Base-by-base conservation (phyloP, 2,888 invertebrate genomes). In the Cartodere bifasciata region DNA sequence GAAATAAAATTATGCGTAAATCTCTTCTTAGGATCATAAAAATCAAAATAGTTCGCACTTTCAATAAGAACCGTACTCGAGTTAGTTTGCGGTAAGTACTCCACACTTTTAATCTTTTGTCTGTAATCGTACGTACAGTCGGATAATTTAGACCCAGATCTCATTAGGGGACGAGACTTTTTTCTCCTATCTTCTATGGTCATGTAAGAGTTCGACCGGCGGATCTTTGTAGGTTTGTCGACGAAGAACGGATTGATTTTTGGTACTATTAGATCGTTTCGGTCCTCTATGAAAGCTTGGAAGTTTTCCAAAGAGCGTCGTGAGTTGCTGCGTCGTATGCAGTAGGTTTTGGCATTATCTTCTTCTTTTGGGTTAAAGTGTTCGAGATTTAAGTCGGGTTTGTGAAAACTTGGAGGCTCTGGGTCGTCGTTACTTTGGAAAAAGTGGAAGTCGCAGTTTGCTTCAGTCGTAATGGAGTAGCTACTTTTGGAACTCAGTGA, bases 371-470 rank as follows among this genome's bases (percentile, higher is more conserved):
- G 35, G 7, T 20, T 21, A 12, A 34, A 34, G 21, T 23, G 29
- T 9, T 34, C 29, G 5, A 34, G 22, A 23, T 15, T 25, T 9
- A 22, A 26, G 13, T 34, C 34, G 25, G 21, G 26, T 7, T 14
- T 29, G n/a, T n/a, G n/a, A n/a, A n/a, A n/a, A n/a, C n/a, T n/a
- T n/a, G n/a, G n/a, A 5, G 30, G 11, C 4, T 28, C 22, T 22
- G 30, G 14, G 20, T 34, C 34, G 27, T 34, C 30, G 26, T 34
- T 34, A 16, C 26, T 59, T 42, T 66, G 66, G 42, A 64, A 72
- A 49, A 69, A 73, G 42, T 72, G 72, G 46, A 73, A 73, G 48
- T 73, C 73, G 45, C 72, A 68, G 44, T 72, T 72, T 14, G 72
- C 73, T 38, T 70, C 69, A 1, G 72, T 72, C 2, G 72, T 72